A percentile compares a stretch with the other conserved stretches of the same genome.
These are phyloP conservation scores for Cotesia typhae DNA, from an alignment of 1,140 invertebrate species.

Conservation along the genomic window DNA sequence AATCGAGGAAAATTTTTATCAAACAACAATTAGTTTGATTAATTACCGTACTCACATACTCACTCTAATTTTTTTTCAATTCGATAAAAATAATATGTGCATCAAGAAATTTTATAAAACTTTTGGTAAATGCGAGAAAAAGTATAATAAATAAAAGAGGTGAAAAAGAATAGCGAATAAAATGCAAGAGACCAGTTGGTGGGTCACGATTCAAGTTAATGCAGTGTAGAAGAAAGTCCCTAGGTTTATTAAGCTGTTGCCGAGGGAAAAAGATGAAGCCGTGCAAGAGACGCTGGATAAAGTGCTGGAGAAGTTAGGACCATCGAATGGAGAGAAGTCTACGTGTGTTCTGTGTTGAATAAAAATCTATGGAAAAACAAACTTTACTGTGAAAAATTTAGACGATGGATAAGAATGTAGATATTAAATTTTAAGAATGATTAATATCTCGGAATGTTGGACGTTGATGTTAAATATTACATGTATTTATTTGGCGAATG, in stretches of 20 bases:
- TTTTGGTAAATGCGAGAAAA: too few species aligned
- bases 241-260: constrained; percentile 42
- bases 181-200: constrained; percentile 29
- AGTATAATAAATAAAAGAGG: not conserved
- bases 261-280: constrained; percentile 34
- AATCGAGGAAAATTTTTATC: too few species aligned
- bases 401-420: constrained; percentile 4
- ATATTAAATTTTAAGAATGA: too few species aligned
- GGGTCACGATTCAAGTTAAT: constrained; percentile 46
- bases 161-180: constrained; percentile 23
- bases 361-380: not conserved
- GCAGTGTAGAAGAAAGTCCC: constrained; percentile 43
- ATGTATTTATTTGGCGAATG: too few species aligned
- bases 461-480: too few species aligned
- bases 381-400: constrained; percentile 13
- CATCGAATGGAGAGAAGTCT: constrained; percentile 11
- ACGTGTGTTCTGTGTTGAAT: too few species aligned
- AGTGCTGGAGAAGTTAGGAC: constrained; percentile 36
- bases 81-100: too few species aligned
- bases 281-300: constrained; percentile 39
- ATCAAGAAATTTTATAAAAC: too few species aligned
- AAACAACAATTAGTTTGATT: too few species aligned
- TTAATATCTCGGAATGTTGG: too few species aligned
- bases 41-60: not conserved
- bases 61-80: too few species aligned